These are phyloP conservation scores for Halocynthia roretzi DNA, from an alignment of 23 tunicate genomes.

Conservation along the genomic window DNA sequence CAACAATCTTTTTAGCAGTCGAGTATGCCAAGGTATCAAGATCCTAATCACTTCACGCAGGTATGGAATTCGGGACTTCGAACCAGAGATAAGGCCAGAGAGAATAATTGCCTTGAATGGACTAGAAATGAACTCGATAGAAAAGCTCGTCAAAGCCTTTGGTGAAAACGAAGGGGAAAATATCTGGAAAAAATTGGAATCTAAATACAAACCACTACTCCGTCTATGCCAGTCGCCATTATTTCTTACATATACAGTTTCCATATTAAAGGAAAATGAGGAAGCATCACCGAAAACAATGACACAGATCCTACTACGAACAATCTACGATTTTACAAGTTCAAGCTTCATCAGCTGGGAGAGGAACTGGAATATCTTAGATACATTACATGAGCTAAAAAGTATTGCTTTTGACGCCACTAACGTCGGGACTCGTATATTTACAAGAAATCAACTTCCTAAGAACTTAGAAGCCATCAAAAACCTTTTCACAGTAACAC, in stretches of 20 bases:
- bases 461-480: neutral
- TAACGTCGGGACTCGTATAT: neutral
- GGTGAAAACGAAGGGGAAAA: neutral
- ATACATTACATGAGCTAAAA: neutral
- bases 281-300: slow-evolving; percentile 2
- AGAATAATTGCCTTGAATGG: slow-evolving; percentile 1
- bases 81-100: neutral
- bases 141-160: neutral
- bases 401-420: neutral
- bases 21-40: neutral
- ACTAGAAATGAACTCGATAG: neutral
- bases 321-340: neutral
- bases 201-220: neutral
- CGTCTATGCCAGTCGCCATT: neutral
- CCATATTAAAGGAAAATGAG: neutral
- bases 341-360: neutral
- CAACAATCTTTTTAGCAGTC: neutral
- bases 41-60: neutral
- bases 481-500: neutral
- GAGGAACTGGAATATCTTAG: neutral
- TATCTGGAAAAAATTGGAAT: neutral
- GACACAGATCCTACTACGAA: neutral
- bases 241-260: neutral
- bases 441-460: neutral
- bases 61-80: neutral